Evolutionary conservation across 2,797 vertebrate species (phyloP).

Genomic region (Anas flavirostris): DNA sequence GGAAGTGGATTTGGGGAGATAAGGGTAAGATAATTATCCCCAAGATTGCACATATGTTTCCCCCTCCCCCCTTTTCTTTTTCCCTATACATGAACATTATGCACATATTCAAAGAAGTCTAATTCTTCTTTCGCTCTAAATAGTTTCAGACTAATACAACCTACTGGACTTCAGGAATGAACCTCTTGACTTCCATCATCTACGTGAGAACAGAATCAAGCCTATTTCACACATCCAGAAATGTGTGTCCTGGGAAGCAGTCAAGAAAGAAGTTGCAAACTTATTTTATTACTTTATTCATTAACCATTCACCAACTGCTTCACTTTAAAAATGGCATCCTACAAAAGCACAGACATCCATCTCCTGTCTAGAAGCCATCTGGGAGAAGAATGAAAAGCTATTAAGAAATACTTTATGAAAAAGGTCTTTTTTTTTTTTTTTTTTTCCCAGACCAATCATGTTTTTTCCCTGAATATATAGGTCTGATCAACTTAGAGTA

Average conservation of each 20-base stretch:
- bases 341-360: constrained; percentile 62
- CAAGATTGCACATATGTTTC: not conserved
- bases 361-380: constrained; percentile 63
- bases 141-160: not conserved
- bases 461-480: not conserved
- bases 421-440: not conserved
- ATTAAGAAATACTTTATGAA: constrained; percentile 54
- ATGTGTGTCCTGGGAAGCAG: fast-evolving
- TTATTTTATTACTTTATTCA: constrained; percentile 58
- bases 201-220: not conserved
- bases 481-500: not conserved
- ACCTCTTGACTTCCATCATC: not conserved
- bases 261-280: constrained; percentile 29
- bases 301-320: constrained; percentile 40
- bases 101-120: not conserved
- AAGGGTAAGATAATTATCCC: not conserved
- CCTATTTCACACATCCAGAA: not conserved
- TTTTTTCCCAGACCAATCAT: not conserved
- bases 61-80: not conserved
- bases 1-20: not conserved
- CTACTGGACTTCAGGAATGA: not conserved
- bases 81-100: not conserved
- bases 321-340: constrained; percentile 59
- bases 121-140: not conserved
- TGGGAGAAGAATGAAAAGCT: constrained; percentile 60